phyloP scores from a whole-genome alignment of 2,113 vertebrate genomes.

The Apus apus region DNA sequence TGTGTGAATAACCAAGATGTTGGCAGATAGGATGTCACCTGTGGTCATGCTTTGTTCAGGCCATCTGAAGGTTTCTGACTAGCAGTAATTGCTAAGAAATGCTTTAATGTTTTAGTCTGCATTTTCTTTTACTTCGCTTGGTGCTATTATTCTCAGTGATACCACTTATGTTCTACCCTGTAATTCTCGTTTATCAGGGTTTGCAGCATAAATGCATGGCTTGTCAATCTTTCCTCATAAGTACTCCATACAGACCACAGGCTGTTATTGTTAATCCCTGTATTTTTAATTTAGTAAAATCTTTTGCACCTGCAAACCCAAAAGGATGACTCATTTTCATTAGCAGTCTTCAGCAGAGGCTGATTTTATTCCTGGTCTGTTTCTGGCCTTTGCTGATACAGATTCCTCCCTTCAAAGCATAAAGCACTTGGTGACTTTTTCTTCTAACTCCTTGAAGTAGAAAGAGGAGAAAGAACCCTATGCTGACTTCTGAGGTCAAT shows the following conservation, averaged over 20 bases:
- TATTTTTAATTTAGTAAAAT: slow-evolving; percentile 35
- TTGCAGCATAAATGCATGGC: not conserved
- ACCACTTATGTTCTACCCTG: not conserved
- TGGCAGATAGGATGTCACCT: not conserved
- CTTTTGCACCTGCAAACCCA: not conserved
- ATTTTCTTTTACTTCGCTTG: not conserved
- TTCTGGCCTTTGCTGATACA: slow-evolving; percentile 11
- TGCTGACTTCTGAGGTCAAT: not conserved
- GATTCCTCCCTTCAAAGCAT: slow-evolving; percentile 1
- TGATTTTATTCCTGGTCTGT: not conserved
- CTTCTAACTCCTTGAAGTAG: not conserved
- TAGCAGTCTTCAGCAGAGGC: not conserved
- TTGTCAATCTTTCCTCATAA: not conserved
- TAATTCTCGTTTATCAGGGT: not conserved
- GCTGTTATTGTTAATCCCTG: slow-evolving; percentile 6
- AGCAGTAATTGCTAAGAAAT: not conserved
- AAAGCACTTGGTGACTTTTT: not conserved
- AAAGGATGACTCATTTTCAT: slow-evolving; percentile 4
- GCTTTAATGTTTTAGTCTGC: not conserved
- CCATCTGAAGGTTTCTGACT: not conserved
- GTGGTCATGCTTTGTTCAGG: not conserved
- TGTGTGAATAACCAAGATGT: not conserved
- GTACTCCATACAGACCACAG: not conserved
- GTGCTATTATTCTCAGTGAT: not conserved
- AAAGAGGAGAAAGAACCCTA: not conserved